Conservation (phyloP, 2,113 vertebrate species). For the Dasyprocta punctata region DNA sequence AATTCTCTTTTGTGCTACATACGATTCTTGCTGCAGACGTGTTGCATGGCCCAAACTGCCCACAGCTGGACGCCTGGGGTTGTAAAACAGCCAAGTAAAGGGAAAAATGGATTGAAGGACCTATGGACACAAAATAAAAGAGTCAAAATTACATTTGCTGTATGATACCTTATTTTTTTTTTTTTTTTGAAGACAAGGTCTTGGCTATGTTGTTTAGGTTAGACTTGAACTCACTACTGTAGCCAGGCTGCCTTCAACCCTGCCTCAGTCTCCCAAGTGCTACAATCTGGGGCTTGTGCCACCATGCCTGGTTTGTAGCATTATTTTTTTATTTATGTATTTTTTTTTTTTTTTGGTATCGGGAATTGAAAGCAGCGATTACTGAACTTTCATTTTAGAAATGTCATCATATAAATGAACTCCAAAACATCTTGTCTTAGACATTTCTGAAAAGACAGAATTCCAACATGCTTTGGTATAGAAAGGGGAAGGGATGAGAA, state of each 20-base stretch:
- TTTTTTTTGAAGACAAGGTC: too few relatives aligned
- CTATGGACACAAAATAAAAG: constrained; percentile 82
- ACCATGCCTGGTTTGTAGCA: neutral
- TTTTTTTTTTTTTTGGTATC: too few relatives aligned
- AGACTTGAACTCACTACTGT: neutral
- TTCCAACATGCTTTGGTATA: neutral
- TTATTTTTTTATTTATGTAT: too few relatives aligned
- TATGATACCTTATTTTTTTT: neutral
- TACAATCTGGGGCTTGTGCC: neutral
- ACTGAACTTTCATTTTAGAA: constrained; percentile 35
- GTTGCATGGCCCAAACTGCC: constrained; percentile 99
- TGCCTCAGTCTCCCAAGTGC: neutral
- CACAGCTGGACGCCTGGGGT: constrained; percentile 98
- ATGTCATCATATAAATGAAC: neutral
- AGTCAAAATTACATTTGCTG: constrained; percentile 41
- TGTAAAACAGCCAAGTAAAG: constrained; percentile 95
- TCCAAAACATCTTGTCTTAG: neutral
- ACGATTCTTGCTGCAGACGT: constrained; percentile 99
- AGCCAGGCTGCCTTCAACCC: neutral
- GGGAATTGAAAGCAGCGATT: neutral
- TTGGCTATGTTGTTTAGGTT: neutral
- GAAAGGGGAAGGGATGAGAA: constrained; percentile 10
- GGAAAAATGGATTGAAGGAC: constrained; percentile 99
- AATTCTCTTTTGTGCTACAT: constrained; percentile 80
- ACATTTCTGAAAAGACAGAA: neutral